Conservation (phyloP, 2,113 vertebrate species). For the Thalassoma bifasciatum region DNA sequence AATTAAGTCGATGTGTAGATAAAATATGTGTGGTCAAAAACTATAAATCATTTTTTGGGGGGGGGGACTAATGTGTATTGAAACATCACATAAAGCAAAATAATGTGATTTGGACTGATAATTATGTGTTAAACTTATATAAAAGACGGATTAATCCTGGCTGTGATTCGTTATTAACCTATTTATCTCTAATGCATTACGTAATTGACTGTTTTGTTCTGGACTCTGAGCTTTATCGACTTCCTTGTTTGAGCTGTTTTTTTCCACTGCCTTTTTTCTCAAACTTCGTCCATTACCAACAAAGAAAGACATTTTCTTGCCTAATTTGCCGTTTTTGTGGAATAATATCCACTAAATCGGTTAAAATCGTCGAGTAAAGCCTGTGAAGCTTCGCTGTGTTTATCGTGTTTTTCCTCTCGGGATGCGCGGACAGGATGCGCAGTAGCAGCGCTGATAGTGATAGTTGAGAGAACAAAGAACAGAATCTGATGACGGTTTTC, state of each 20-base stretch:
- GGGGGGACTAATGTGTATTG: no score
- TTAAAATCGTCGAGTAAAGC: background rate
- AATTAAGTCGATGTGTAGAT: no score
- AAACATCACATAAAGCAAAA: no score
- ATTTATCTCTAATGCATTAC: constrained; percentile 67
- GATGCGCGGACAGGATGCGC: constrained; percentile 57
- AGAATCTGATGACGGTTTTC: constrained; percentile 39
- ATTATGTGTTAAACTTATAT: no score
- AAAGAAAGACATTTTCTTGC: background rate
- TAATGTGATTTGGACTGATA: no score
- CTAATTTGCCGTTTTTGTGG: fast-evolving
- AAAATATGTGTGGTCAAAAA: no score
- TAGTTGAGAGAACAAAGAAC: constrained; percentile 79
- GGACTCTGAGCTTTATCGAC: constrained; percentile 50
- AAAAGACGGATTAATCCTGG: no score
- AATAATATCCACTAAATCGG: background rate
- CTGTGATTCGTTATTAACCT: background rate
- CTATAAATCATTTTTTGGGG: no score
- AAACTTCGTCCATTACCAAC: background rate
- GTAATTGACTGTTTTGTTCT: constrained; percentile 74
- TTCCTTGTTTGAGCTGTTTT: constrained; percentile 74
- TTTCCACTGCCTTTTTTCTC: background rate
- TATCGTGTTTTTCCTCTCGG: background rate
- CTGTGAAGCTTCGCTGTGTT: background rate
- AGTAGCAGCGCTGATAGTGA: constrained; percentile 45